Evolutionary conservation across 2,113 vertebrate species (phyloP), one percentile per base, ranked within the genome.

Genomic region (Pipa parva): DNA sequence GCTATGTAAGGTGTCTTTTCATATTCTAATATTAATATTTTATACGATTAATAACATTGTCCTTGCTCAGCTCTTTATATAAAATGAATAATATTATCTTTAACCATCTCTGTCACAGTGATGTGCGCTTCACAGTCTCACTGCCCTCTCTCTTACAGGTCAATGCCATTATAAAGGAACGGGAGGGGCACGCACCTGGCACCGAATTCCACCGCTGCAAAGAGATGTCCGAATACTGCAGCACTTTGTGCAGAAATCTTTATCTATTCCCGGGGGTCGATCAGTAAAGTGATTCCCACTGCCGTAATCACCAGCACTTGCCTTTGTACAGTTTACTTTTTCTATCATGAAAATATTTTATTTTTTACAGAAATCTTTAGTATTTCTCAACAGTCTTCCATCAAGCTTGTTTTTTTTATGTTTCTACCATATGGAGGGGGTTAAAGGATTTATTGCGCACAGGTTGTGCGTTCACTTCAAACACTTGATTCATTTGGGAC

Each of bases 191-290:
- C 1, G 94, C 95, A 10, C 97, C 97, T 0, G 97, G 95, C 68
- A 96, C 95, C 0, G 84, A 92, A 63, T 92, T 95, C 75, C 95
- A 99, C 66, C 94, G 95, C 55, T 98, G 97, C 77, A 99, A 99
- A 80, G 97, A 99, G 83, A 99, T 99, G 97, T 97, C 97, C 0
- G 97, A 99, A 77, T 99, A 95, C 75, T 93, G 89, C 59, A 99
- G 96, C 83, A 97, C 96, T 0, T 86, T 99, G 60, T 97, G 96
- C 81, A 92, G 60, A 66, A 91, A 92, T 67, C 91, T 99, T 78
- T 98, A 90, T 83, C 80, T 99, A 42, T 99, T 97, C 76, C 97
- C 97, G 13, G 97, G 96, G 54, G 83, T 86, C 66, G 76, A 81
- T 2, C 74, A 79, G 60, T 60, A 59, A 80, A 79, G 64, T 78